Evolutionary conservation across 2,797 vertebrate genomes (phyloP), one percentile per base, ranked within the genome.

Genomic region (Darevskia nairensis): DNA sequence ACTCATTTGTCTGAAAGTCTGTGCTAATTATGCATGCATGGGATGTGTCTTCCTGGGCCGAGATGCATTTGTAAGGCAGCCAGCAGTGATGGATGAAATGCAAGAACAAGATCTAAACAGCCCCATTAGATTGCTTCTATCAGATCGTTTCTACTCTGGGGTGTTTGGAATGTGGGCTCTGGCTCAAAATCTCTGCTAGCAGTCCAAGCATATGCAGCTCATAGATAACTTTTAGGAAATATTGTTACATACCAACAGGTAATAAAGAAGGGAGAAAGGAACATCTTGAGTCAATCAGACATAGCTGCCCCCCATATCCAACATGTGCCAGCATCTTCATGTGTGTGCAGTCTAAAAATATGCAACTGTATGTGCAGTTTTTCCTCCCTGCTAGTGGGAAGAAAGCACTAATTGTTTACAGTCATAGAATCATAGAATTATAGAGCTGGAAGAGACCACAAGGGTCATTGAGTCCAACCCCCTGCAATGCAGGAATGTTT

Each of bases 11-110:
- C 76, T 68, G 39, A 79, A 86, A 46, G 29, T 79, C 27, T 29
- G 17, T 79, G 44, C 55, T 79, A 86, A 86, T 86, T 79, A 69
- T 50, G 64, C 21, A 32, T 35, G 85, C 76, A 32, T 46, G 41
- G 39, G 46, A 50, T 44, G 78, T 69, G 76, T 61, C 29, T 6
- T 64, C 35, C 41, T 68, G 29, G 11, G 66, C 64, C 19, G 44
- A 41, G 50, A 44, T 35, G 76, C n/a, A 50, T 86, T 79, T 86
- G n/a, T 71, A 78, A 78, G 10, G 59, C 75, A 78, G 41, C 39
- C 75, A 11, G 61, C 27, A 86, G n/a, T 50, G 29, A 66, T 32
- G 6, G 44, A 46, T 68, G 61, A 86, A 3, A 32, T 50, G 61
- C 61, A 13, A 11, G 39, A 68, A 78, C 74, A 44, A 46, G 25